Evolutionary conservation across 2,888 invertebrate species (phyloP).

Genomic region (Mactromeris polynyma): DNA sequence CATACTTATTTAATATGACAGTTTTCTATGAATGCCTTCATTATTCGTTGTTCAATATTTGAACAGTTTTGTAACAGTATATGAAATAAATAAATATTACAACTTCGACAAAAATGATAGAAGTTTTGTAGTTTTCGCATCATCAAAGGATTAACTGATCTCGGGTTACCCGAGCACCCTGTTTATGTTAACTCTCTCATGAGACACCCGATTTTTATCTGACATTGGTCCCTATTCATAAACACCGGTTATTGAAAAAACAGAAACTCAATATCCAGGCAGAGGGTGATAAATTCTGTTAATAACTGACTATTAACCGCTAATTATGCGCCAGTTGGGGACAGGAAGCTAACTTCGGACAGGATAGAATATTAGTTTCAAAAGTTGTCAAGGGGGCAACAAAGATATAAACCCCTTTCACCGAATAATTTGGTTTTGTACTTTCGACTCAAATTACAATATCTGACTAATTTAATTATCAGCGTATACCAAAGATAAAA

Average conservation of each 20-base stretch:
- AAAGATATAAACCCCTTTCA: background rate
- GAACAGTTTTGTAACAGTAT: background rate
- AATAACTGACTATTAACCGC: background rate
- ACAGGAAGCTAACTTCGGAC: background rate
- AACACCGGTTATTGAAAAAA: constrained; percentile 10
- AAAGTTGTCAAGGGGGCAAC: background rate
- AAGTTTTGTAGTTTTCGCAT: background rate
- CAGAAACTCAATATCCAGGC: background rate
- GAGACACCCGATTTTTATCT: background rate
- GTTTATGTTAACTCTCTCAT: background rate
- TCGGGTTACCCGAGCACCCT: background rate
- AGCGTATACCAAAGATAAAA: background rate
- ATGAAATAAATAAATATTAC: constrained; percentile 4
- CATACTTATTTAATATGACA: background rate
- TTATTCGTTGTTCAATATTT: constrained; percentile 6
- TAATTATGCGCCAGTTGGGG: constrained; percentile 7
- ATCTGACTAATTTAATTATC: constrained; percentile 11
- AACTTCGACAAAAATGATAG: background rate
- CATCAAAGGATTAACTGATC: background rate
- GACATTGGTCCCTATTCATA: constrained; percentile 1
- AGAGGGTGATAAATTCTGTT: constrained; percentile 8
- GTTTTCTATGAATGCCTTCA: background rate
- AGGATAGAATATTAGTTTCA: constrained; percentile 5
- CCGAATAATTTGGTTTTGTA: constrained; percentile 14
- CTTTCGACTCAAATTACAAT: constrained; percentile 7